Evolutionary conservation across 2,888 invertebrate genomes (phyloP).

Genomic region (Smittia sp.): DNA sequence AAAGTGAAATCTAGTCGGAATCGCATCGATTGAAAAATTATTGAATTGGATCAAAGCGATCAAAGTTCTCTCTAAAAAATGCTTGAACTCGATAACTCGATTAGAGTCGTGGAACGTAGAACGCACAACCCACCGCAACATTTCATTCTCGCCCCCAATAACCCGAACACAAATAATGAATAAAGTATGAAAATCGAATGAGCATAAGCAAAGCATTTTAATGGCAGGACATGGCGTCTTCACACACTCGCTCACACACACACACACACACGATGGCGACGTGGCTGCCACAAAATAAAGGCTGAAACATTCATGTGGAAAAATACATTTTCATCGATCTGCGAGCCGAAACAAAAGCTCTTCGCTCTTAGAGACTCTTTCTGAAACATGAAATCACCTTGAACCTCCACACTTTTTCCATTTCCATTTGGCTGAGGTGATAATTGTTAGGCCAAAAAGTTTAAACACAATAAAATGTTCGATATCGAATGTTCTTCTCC

Average conservation of each 20-base stretch:
- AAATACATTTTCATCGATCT: conserved; percentile 13
- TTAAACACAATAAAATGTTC: neutral
- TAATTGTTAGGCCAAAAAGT: conserved; percentile 19
- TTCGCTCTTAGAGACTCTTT: neutral
- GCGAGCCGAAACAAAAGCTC: neutral
- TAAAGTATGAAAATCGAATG: conserved; percentile 21
- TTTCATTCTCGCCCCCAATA: neutral
- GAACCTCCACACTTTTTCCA: neutral
- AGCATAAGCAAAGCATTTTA: neutral
- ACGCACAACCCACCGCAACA: neutral
- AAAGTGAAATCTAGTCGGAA: neutral
- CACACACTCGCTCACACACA: conserved; percentile 13
- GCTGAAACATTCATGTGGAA: neutral
- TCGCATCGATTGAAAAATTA: neutral
- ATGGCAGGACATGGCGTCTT: conserved; percentile 34
- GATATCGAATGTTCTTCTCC: neutral
- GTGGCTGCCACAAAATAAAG: neutral
- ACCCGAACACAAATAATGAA: neutral
- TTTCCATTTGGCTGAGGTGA: neutral
- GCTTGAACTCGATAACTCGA: conserved; percentile 24
- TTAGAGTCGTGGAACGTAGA: conserved; percentile 14
- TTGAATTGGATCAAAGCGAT: neutral
- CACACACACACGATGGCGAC: neutral
- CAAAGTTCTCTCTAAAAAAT: neutral
- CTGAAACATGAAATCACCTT: neutral